Percentiles rank a stretch among this genome's conserved stretches.
Conservation (phyloP, 2,113 vertebrate genomes). For the Origma solitaria region DNA sequence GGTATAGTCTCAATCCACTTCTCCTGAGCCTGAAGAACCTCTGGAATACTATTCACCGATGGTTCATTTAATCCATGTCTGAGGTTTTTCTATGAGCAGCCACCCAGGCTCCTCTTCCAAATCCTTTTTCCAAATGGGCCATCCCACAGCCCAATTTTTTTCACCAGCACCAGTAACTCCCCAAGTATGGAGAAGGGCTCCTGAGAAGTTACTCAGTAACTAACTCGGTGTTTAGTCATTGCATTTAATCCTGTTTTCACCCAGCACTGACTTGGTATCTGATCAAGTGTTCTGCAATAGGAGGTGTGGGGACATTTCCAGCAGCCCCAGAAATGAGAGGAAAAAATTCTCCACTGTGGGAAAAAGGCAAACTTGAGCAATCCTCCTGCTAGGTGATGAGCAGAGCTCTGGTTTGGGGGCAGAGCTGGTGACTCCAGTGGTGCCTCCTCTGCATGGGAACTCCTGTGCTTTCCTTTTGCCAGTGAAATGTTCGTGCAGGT, state of each 20-base stretch:
- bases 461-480: rapidly evolving
- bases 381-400: neutral
- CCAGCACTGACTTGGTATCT: neutral
- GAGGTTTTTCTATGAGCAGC: neutral
- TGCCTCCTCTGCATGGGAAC: neutral
- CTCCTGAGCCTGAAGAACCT: neutral
- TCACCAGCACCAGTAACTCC: neutral
- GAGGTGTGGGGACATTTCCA: neutral
- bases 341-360: neutral
- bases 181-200: neutral
- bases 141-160: neutral
- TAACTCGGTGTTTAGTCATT: neutral
- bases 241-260: neutral
- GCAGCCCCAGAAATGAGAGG: rapidly evolving
- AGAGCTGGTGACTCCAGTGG: neutral
- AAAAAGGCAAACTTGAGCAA: neutral
- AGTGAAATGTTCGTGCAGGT: neutral
- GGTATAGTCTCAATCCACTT: neutral
- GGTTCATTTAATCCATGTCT: neutral
- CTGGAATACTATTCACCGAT: neutral
- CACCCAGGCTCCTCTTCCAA: neutral
- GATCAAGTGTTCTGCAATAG: neutral
- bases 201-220: conserved; percentile 33
- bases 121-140: rapidly evolving
- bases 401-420: neutral